Evolutionary conservation across 30 jellyfish, hydroid and myxozoan genomes (phyloP).

Genomic region (Nemopilema nomurai): DNA sequence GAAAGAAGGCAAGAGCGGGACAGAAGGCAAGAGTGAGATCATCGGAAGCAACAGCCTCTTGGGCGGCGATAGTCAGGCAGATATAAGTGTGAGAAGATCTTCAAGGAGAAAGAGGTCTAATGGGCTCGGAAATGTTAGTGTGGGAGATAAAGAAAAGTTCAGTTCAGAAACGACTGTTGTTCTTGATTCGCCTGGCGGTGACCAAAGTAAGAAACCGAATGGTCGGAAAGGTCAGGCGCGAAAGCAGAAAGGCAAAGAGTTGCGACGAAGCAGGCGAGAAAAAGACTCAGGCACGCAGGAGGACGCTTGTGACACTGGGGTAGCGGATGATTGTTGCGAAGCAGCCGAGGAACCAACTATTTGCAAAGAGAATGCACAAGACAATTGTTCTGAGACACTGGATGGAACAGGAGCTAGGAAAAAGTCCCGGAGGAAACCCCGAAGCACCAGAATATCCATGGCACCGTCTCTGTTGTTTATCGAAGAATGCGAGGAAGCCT

Average conservation of each 20-base stretch:
- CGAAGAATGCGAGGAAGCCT: neutral
- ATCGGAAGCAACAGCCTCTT: no score
- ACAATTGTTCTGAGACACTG: neutral
- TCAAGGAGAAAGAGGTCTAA: neutral
- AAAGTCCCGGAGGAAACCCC: neutral
- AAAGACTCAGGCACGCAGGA: no score
- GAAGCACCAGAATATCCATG: neutral
- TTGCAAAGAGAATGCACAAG: no score
- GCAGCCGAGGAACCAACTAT: no score
- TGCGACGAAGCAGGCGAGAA: neutral
- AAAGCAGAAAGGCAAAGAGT: neutral
- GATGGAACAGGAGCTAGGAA: neutral
- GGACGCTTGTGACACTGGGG: no score
- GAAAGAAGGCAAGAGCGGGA: neutral
- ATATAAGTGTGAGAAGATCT: neutral
- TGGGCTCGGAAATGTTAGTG: no score
- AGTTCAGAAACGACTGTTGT: neutral
- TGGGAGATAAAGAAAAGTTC: neutral
- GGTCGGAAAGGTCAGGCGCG: neutral
- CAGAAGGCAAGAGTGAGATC: neutral
- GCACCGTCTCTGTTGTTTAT: constrained; percentile 17
- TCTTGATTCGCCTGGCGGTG: neutral
- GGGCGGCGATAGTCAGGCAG: no score
- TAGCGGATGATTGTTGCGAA: no score
- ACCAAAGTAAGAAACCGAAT: neutral